These are phyloP conservation scores for Hipposideros armiger DNA, from an alignment of 2,113 vertebrate genomes.

Conservation along the genomic window DNA sequence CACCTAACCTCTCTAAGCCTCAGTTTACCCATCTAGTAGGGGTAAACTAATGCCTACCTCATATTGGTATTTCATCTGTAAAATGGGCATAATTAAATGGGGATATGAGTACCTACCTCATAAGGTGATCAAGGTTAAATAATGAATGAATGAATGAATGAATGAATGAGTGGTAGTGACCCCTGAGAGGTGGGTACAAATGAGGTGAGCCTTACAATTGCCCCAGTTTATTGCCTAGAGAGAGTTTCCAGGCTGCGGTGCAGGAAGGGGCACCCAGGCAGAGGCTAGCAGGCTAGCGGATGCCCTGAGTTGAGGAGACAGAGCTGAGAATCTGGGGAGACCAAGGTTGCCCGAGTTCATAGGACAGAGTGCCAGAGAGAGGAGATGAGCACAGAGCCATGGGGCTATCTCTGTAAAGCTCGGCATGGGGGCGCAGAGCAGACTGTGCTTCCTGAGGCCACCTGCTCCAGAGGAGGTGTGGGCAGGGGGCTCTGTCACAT, in stretches of 20 bases:
- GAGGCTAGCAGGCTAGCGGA: neutral
- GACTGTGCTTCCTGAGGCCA: neutral
- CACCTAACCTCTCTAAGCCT: neutral
- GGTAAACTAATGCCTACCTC: neutral
- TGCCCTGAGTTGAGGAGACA: neutral
- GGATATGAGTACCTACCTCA: neutral
- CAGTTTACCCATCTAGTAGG: neutral
- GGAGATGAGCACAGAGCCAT: neutral
- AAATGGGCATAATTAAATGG: neutral
- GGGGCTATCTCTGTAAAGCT: neutral
- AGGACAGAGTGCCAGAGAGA: neutral
- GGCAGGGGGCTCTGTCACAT: too few relatives aligned
- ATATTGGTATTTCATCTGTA: neutral
- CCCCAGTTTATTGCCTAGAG: neutral
- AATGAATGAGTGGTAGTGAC: neutral
- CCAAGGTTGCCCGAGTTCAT: neutral
- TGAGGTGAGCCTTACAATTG: neutral
- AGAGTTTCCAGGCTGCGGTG: neutral
- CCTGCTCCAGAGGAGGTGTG: neutral
- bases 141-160: neutral
- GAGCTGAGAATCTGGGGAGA: neutral
- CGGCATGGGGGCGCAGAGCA: rapidly evolving
- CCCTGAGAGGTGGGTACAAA: neutral
- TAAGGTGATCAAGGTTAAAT: neutral
- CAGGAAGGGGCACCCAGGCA: neutral